Evolutionary conservation across 2,797 vertebrate genomes (phyloP), one percentile per base, ranked within the genome.

Genomic region (Sternotherus odoratus): DNA sequence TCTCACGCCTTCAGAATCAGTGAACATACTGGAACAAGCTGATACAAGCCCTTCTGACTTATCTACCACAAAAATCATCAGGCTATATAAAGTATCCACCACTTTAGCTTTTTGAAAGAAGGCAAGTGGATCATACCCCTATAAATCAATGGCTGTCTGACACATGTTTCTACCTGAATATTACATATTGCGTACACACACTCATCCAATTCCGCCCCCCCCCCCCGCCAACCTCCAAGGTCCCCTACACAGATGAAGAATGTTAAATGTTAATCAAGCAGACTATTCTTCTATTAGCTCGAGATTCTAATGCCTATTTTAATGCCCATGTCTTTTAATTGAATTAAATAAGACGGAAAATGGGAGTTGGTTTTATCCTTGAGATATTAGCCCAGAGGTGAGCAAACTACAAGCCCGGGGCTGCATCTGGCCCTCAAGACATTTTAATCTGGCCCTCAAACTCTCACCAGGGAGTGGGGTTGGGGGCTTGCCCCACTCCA

Each of bases 1-100:
- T 99, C 99, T 99, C 99, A 99, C 99, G 99, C 99, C 98, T 98
- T 98, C 98, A 98, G 98, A 97, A 95, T 95, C 97, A 95, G 97
- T 57, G 97, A 98, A 98, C 98, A 98, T 97, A 97, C 96, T 90
- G 97, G 95, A 97, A 95, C 98, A 97, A 98, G 99, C 99, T 97
- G 86, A 97, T 97, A 99, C 99, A 99, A 97, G 99, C 98, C 98
- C 97, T 95, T 96, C 98, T 93, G 97, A 98, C 98, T 98, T 97
- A 98, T 96, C 98, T 94, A 82, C 94, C 94, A 88, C 96, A 95
- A 96, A 93, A 96, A 83, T 96, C 96, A 78, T 88, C 84, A 87
- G 91, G 95, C 96, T 96, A 95, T 89, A 89, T 94, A 92, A 97
- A 97, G 95, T 96, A 97, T 94, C 95, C 90, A 92, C 94, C 96